Evolutionary conservation across 2,888 invertebrate genomes (phyloP).

Genomic region (Amiota minor): DNA sequence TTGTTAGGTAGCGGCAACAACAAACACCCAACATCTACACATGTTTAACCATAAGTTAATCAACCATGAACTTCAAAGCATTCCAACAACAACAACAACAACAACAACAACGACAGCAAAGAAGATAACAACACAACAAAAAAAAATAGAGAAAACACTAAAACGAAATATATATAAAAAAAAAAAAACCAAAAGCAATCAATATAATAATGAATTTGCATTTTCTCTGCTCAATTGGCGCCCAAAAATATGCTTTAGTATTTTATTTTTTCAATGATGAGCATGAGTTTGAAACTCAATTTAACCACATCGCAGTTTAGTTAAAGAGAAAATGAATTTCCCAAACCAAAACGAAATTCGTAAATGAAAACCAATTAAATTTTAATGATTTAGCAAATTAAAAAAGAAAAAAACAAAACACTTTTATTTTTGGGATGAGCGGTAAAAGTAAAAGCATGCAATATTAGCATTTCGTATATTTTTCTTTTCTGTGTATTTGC

Average conservation of each 20-base stretch:
- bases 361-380: conserved; percentile 57
- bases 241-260: not conserved
- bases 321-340: no score
- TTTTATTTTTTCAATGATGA: no score
- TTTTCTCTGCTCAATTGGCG: conserved; percentile 38
- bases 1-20: not conserved
- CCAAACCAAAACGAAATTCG: not conserved
- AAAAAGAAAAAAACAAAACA: not conserved
- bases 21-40: conserved; percentile 23
- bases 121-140: no score
- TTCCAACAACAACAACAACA: not conserved
- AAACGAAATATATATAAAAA: not conserved
- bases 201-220: conserved; percentile 54
- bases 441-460: not conserved
- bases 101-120: no score
- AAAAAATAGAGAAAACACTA: not conserved
- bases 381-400: conserved; percentile 54
- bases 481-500: not conserved
- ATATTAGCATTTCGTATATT: not conserved
- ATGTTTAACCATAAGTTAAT: conserved; percentile 48
- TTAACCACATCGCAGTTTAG: no score
- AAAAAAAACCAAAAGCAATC: conserved; percentile 3
- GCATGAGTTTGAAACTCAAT: no score
- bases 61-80: conserved; percentile 51
- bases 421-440: not conserved